Conservation (phyloP, 2,888 invertebrate species). For the Alitta virens region DNA sequence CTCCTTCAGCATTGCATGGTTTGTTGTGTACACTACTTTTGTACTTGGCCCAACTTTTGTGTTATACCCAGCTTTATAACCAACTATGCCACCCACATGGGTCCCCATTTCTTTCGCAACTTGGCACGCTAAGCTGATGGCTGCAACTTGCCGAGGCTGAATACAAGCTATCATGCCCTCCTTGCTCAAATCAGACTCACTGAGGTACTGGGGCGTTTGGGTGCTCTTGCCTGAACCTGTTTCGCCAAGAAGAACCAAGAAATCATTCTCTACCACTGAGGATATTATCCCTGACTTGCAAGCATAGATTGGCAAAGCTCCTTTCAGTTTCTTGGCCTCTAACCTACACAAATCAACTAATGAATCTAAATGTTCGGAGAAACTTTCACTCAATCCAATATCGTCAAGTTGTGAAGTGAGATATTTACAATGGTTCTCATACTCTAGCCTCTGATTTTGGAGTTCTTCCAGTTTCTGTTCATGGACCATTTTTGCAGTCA, state of each 20-base stretch:
- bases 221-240: slow-evolving; percentile 58
- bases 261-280: too few relatives aligned
- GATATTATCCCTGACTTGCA: neutral
- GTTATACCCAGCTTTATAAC: slow-evolving; percentile 45
- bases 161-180: slow-evolving; percentile 49
- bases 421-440: too few relatives aligned
- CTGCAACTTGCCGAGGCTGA: slow-evolving; percentile 56
- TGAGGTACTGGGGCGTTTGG: slow-evolving; percentile 53
- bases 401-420: too few relatives aligned
- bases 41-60: slow-evolving; percentile 33
- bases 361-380: too few relatives aligned
- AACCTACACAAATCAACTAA: too few relatives aligned
- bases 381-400: too few relatives aligned
- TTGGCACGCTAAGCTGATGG: slow-evolving; percentile 47
- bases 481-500: too few relatives aligned
- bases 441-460: too few relatives aligned
- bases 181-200: slow-evolving; percentile 38
- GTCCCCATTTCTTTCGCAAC: slow-evolving; percentile 49
- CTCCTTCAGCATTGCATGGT: slow-evolving; percentile 52
- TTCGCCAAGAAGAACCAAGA: slow-evolving; percentile 53
- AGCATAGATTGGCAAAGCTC: neutral
- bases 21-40: slow-evolving; percentile 51
- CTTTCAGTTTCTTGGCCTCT: neutral
- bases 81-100: slow-evolving; percentile 42
- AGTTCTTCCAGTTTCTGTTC: too few relatives aligned